Percentiles rank a stretch among this genome's conserved stretches.
Conservation (phyloP, 1,140 invertebrate genomes). For the Eumeta japonica region DNA sequence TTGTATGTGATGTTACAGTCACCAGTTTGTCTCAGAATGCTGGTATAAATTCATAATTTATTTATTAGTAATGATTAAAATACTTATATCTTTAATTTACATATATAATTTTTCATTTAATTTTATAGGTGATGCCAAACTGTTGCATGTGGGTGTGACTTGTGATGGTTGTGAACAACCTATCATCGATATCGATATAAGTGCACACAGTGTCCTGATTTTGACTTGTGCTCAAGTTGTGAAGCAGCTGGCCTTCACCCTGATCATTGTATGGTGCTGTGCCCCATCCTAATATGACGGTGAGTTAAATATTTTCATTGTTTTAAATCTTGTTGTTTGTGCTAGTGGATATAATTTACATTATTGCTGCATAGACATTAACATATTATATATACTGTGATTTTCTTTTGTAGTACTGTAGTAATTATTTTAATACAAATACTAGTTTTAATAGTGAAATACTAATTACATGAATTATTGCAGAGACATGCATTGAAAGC, state of each 20-base stretch:
- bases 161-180: slow-evolving; percentile 73
- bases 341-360: too few relatives aligned
- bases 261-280: slow-evolving; percentile 80
- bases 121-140: neutral
- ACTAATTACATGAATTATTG: slow-evolving; percentile 7
- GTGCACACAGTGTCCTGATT: slow-evolving; percentile 79
- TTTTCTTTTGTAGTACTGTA: too few relatives aligned
- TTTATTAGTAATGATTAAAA: too few relatives aligned
- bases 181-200: slow-evolving; percentile 82
- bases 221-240: slow-evolving; percentile 79
- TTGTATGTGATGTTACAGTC: too few relatives aligned
- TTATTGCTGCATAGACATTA: too few relatives aligned
- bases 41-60: too few relatives aligned
- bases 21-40: too few relatives aligned
- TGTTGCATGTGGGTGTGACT: slow-evolving; percentile 62
- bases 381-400: slow-evolving; percentile 1
- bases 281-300: slow-evolving; percentile 38
- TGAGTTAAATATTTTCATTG: slow-evolving; percentile 27
- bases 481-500: slow-evolving; percentile 30
- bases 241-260: slow-evolving; percentile 70
- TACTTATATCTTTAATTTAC: too few relatives aligned
- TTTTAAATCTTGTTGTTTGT: too few relatives aligned
- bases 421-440: too few relatives aligned
- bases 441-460: too few relatives aligned
- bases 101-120: too few relatives aligned